phyloP scores from a whole-genome alignment of 2,797 vertebrate genomes.

The Mus caroli region DNA sequence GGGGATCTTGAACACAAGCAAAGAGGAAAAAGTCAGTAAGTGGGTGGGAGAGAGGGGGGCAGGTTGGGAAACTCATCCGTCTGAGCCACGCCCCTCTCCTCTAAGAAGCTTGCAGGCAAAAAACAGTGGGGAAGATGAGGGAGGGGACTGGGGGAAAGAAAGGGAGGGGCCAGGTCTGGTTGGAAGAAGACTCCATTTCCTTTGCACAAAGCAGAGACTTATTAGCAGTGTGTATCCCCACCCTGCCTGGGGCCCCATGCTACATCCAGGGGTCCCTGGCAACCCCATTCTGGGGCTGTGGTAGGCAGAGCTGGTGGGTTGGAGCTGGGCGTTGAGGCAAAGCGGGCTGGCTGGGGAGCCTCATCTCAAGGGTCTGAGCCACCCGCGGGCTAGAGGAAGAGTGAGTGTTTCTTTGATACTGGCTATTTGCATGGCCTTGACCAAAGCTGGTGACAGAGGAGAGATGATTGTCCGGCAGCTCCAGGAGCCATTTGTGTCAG shows the following conservation, averaged over 20 bases:
- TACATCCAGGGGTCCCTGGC: background rate
- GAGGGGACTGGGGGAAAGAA: background rate
- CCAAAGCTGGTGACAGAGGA: background rate
- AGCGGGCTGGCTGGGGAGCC: background rate
- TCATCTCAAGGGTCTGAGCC: background rate
- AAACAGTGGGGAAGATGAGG: background rate
- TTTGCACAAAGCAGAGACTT: background rate
- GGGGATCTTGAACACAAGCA: constrained; percentile 59
- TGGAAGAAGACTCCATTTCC: constrained; percentile 31
- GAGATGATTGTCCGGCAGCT: background rate
- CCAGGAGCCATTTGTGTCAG: background rate
- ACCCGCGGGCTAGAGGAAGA: background rate
- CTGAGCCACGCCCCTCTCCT: background rate
- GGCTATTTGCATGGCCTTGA: background rate
- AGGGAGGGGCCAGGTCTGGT: background rate
- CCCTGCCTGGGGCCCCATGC: background rate
- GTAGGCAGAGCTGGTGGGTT: background rate
- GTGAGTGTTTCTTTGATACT: background rate
- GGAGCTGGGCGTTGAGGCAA: background rate
- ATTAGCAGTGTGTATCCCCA: background rate
- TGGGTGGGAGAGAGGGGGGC: background rate
- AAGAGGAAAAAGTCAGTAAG: constrained; percentile 49
- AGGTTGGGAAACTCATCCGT: background rate
- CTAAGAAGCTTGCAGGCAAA: constrained; percentile 41
- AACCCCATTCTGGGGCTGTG: background rate